These are phyloP conservation scores for Varecia variegata DNA, from an alignment of 2,797 vertebrate species.

Conservation along the genomic window DNA sequence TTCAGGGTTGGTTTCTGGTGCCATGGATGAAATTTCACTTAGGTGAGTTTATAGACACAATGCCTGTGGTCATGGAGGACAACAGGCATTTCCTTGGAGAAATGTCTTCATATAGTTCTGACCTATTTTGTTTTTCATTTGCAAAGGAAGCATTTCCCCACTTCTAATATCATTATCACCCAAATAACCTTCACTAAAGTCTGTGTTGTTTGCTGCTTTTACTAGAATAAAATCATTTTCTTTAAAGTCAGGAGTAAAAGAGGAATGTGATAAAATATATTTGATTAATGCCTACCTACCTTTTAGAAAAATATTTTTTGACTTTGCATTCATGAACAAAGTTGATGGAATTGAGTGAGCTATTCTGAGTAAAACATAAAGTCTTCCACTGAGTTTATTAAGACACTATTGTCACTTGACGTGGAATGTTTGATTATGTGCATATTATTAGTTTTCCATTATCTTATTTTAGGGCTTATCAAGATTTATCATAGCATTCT, in stretches of 20 bases:
- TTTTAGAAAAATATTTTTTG: neutral
- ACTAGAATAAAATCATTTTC: constrained; percentile 1
- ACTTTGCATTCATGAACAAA: constrained; percentile 7
- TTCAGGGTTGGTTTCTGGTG: neutral
- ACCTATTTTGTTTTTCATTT: constrained; percentile 35
- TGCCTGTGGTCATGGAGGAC: neutral
- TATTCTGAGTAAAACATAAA: neutral
- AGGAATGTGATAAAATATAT: neutral
- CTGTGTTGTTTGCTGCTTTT: neutral
- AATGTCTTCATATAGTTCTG: neutral
- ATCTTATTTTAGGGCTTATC: constrained; percentile 51
- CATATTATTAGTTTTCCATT: constrained; percentile 51
- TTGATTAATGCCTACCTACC: neutral
- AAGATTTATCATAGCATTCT: constrained; percentile 44
- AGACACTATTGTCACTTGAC: neutral
- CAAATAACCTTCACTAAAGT: neutral
- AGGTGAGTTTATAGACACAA: neutral
- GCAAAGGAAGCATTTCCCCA: constrained; percentile 24
- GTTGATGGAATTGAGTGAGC: neutral
- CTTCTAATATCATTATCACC: neutral
- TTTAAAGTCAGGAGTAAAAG: neutral
- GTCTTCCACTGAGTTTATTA: neutral
- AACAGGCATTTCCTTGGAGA: neutral
- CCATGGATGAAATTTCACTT: neutral
- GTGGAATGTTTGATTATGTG: neutral